These are phyloP conservation scores for Drosophila sucinea DNA, from an alignment of 1,140 invertebrate genomes.

Conservation along the genomic window DNA sequence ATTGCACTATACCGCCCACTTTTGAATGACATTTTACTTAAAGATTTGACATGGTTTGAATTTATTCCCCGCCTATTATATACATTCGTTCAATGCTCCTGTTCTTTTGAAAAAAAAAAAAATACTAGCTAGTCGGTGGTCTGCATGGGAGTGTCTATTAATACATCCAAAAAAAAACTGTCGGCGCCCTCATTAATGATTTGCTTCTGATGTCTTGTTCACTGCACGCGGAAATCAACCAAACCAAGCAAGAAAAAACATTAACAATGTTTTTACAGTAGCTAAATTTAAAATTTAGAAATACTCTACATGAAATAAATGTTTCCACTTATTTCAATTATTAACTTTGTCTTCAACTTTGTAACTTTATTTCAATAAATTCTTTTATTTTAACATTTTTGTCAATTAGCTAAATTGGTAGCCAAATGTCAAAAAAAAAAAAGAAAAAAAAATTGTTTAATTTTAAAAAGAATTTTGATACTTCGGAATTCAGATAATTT, in stretches of 20 bases:
- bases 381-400: no score
- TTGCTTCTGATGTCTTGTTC: constrained; percentile 29
- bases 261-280: no score
- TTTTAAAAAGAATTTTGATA: no score
- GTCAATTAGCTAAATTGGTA: no score
- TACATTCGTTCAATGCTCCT: constrained; percentile 57
- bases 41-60: constrained; percentile 72
- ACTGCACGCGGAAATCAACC: constrained; percentile 67
- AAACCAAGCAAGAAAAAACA: constrained; percentile 22
- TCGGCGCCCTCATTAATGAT: constrained; percentile 62
- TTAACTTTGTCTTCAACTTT: no score
- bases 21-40: constrained; percentile 76
- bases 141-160: constrained; percentile 41
- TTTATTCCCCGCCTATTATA: constrained; percentile 8
- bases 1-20: constrained; percentile 56
- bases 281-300: no score
- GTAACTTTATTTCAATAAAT: no score
- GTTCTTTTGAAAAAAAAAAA: constrained; percentile 23
- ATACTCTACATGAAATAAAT: no score
- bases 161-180: constrained; percentile 32
- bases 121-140: constrained; percentile 4
- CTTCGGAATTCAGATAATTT: no score
- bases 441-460: no score
- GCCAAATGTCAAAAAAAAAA: no score
- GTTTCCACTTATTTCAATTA: no score